Base-by-base conservation (phyloP, 2,797 vertebrate species). In the Staurois parvus region DNA sequence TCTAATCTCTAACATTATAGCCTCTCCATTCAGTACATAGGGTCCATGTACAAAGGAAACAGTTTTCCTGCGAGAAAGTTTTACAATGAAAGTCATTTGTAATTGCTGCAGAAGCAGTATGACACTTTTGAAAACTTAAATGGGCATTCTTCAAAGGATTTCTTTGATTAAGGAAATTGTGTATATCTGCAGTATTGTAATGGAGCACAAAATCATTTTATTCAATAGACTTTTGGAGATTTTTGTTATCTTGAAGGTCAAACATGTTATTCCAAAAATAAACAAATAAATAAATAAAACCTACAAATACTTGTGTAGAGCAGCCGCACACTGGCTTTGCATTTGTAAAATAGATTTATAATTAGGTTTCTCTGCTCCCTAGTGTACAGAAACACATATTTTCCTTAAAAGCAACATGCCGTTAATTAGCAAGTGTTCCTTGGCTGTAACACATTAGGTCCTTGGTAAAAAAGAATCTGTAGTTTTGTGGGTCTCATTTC, bases 341-440 rank as follows among this genome's bases (percentile, higher is more conserved):
- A 11, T 76, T 74, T 76, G 28, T 76, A 37, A 26, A 75, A 75
- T 75, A 75, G 72, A 48, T 75, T 75, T 75, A 75, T 75, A 75
- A 75, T 75, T 75, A 75, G 72, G 72, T 28, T 73, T n/a, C 42
- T 52, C 24, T 21, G 24, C 59, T 64, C 72, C 72, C 72, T 12
- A 56, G 73, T 30, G 73, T 56, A 29, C 73, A 30, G 73, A n/a
- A 56, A 56, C 26, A 76, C 13, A 56, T 76, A n/a, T 74, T 76
- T 66, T 76, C 29, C 73, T 76, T 52, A 76, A 56, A 45, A 76
- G 73, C 73, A 45, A 75, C 32, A 29, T 32, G 48, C 73, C 24
- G 48, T 76, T 76, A 76, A 76, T 76, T 76, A 76, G 73, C 73
- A 19, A 76, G 45, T 56, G 45, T 76, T 76, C 26, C 29, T 76